Evolutionary conservation across 2,888 invertebrate genomes (phyloP).

Genomic region (Cheilosia vulpina): DNA sequence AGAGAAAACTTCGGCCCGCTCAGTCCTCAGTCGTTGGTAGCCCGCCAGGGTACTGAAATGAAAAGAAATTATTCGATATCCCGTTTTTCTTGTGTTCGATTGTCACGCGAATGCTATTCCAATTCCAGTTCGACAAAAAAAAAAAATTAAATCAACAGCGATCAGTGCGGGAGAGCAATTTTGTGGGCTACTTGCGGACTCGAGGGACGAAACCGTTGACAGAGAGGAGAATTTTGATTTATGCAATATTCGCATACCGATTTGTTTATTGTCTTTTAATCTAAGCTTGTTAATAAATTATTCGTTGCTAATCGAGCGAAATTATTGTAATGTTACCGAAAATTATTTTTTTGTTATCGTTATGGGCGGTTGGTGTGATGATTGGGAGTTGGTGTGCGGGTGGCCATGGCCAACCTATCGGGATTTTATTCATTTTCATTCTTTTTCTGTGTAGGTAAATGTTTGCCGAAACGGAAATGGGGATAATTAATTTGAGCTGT

Average conservation of each 20-base stretch:
- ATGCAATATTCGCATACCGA: slow-evolving; percentile 61
- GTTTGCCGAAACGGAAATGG: slow-evolving; percentile 18
- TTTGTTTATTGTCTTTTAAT: slow-evolving; percentile 73
- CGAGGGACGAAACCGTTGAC: slow-evolving; percentile 40
- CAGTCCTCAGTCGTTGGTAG: background rate
- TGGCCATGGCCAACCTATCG: background rate
- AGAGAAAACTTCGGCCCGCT: slow-evolving; percentile 32
- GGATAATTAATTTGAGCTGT: slow-evolving; percentile 55
- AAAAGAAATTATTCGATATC: slow-evolving; percentile 47
- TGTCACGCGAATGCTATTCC: slow-evolving; percentile 68
- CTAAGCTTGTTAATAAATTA: slow-evolving; percentile 65
- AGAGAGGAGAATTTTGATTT: slow-evolving; percentile 62
- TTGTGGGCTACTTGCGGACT: slow-evolving; percentile 9
- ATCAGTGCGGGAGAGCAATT: slow-evolving; percentile 51
- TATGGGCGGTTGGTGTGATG: slow-evolving; percentile 23
- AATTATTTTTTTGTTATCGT: slow-evolving; percentile 52
- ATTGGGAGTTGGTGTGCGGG: background rate
- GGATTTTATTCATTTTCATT: slow-evolving; percentile 1
- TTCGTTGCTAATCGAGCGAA: slow-evolving; percentile 59
- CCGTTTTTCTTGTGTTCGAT: slow-evolving; percentile 25
- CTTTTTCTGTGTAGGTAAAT: background rate
- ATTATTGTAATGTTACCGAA: slow-evolving; percentile 50
- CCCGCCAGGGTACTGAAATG: slow-evolving; percentile 1
- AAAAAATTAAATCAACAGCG: slow-evolving; percentile 54
- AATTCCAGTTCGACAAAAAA: slow-evolving; percentile 56